Evolutionary conservation across 2,888 invertebrate genomes (phyloP), one percentile per base, ranked within the genome.

Genomic region (Heliothis peltigera): DNA sequence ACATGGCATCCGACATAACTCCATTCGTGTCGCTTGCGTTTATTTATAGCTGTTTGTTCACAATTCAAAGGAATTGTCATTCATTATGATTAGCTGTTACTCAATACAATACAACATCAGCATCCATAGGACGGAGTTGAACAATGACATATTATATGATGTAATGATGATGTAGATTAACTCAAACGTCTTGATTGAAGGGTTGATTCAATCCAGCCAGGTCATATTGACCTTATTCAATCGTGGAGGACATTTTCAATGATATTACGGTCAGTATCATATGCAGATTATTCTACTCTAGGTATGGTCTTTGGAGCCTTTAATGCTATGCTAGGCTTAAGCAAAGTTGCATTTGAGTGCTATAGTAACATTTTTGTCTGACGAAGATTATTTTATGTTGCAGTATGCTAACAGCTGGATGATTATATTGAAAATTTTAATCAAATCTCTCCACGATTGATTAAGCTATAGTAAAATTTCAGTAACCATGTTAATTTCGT

Each of bases 71-170:
- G 57, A 60, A 44, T 53, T 57, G 28, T 28, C 59, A 52, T 66
- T 51, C 22, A 58, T 67, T 63, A 44, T 44, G 47, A 44, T 47
- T 43, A 63, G 32, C n/a, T 17, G 64, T 59, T 55, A 17, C 71
- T 54, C 64, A 70, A 64, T 70, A 51, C 64, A 70, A 64, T 70
- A 51, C 18, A 39, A 56, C 46, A 63, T 63, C 47, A 58, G 25
- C 22, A 51, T 63, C 57, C 18, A 42, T 56, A 10, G 8, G 18
- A 54, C 42, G 56, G n/a, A 56, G 28, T 52, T 55, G 42, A 75
- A 70, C 77, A 79, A 79, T 75, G 68, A 66, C 61, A 76, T 52
- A 56, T 69, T 65, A 35, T 58, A 44, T 43, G 21, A 44, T 43
- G 21, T 35, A 56, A 66, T 64, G 42, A 64, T 71, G 64, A 63